Base-by-base conservation (phyloP, 2,888 invertebrate genomes). In the Acleris sparsana region DNA sequence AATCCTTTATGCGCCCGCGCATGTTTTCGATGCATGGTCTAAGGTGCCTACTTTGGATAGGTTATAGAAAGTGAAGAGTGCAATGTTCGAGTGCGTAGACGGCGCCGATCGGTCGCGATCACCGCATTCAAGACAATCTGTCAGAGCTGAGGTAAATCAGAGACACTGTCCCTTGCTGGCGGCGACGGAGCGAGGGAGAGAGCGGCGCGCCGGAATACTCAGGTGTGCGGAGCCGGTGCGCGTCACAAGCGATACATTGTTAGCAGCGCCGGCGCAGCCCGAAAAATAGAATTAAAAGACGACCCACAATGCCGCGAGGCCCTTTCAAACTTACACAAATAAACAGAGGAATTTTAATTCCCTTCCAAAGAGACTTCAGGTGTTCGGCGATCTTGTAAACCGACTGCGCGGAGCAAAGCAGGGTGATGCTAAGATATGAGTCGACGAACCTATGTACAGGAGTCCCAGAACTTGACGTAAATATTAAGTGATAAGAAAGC, bases 231-330 rank as follows among this genome's bases (percentile, higher is more conserved):
- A 73, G 73, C 71, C 70, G 62, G 70, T 66, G 63, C 66, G 62
- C 69, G 65, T 67, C 64, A 66, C 73, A 71, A 39, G 75, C 75
- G 78, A 81, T 85, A 87, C 86, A 86, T 82, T 86, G 86, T 86
- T 81, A 80, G 72, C 73, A 71, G 73, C 71, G 72, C 73, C 69
- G 71, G 72, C 76, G 76, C 80, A 72, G 77, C 79, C 64, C 81
- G 79, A 73, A 70, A 73, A 89, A 88, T 86, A 88, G 85, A 88
- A 88, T 86, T 86, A 89, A 89, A 91, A 87, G 83, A 83, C 84
- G 78, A 76, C 76, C 82, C 83, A 89, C 89, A 89, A 89, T 88
- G 86, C 82, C 77, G 77, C 80, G 78, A 75, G 81, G 84, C 83
- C 79, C 82, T 87, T 85, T 87, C 82, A 84, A 78, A 74, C 71